These are phyloP conservation scores for Volucella inanis DNA, from an alignment of 2,888 invertebrate species.

Conservation along the genomic window DNA sequence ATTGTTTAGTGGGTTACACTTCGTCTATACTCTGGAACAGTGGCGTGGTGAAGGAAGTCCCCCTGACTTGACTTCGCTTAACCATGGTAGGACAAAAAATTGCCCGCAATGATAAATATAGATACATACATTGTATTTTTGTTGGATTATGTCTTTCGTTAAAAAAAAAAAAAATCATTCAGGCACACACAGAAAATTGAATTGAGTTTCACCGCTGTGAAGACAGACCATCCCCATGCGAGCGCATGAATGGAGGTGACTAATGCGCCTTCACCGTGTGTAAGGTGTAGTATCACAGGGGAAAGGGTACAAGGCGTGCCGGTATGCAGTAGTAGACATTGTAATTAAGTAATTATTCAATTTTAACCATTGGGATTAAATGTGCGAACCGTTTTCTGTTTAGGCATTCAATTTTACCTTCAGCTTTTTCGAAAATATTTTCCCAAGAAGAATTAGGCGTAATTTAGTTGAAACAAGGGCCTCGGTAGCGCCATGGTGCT, in stretches of 20 bases:
- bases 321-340: constrained; percentile 35
- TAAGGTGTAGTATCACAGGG: background rate
- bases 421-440: constrained; percentile 38
- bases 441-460: constrained; percentile 52
- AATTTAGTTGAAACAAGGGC: constrained; percentile 58
- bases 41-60: constrained; percentile 10
- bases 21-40: constrained; percentile 26
- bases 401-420: constrained; percentile 19
- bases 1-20: constrained; percentile 36
- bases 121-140: constrained; percentile 39
- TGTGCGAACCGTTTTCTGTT: constrained; percentile 60
- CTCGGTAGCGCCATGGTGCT: constrained; percentile 3
- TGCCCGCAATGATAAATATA: constrained; percentile 8
- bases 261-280: constrained; percentile 9
- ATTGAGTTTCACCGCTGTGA: constrained; percentile 53
- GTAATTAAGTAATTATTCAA: constrained; percentile 73
- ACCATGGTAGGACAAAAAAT: constrained; percentile 13
- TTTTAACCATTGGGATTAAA: constrained; percentile 70
- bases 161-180: constrained; percentile 53
- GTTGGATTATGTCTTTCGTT: constrained; percentile 38
- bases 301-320: constrained; percentile 13
- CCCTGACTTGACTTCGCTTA: background rate
- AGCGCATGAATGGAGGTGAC: constrained; percentile 28
- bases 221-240: constrained; percentile 54
- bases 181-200: constrained; percentile 59